Evolutionary conservation across 2,888 invertebrate genomes (phyloP).

Genomic region (Odontocolon sp.): DNA sequence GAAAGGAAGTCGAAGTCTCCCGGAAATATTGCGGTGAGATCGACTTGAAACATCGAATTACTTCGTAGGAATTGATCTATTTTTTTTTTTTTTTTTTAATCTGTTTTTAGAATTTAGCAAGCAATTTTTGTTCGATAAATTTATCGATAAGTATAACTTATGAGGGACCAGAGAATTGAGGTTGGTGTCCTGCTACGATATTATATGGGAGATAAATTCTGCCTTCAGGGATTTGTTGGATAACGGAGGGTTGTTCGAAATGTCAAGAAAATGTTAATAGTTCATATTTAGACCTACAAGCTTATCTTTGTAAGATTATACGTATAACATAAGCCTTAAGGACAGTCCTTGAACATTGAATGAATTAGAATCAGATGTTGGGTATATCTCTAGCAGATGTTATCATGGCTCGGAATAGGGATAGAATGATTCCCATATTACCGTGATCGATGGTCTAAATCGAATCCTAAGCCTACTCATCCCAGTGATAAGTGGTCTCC

Average conservation of each 20-base stretch:
- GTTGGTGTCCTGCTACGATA: too few species aligned
- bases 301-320: too few species aligned
- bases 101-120: too few species aligned
- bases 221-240: background rate
- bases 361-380: conserved; percentile 20
- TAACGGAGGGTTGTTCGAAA: conserved; percentile 29
- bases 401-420: background rate
- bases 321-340: too few species aligned
- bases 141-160: too few species aligned
- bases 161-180: too few species aligned
- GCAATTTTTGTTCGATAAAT: too few species aligned
- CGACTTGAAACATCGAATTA: conserved; percentile 62
- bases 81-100: too few species aligned
- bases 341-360: background rate
- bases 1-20: conserved; percentile 15
- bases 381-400: conserved; percentile 4
- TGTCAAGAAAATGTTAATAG: conserved; percentile 63
- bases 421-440: conserved; percentile 20
- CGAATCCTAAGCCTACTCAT: background rate
- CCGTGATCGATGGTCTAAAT: conserved; percentile 10
- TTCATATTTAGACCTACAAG: conserved; percentile 15
- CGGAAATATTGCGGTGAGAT: conserved; percentile 68
- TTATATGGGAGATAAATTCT: background rate
- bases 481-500: background rate
- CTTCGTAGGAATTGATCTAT: conserved; percentile 48